phyloP scores from a whole-genome alignment of 2,888 invertebrate species.

The Melipona bicolor region DNA sequence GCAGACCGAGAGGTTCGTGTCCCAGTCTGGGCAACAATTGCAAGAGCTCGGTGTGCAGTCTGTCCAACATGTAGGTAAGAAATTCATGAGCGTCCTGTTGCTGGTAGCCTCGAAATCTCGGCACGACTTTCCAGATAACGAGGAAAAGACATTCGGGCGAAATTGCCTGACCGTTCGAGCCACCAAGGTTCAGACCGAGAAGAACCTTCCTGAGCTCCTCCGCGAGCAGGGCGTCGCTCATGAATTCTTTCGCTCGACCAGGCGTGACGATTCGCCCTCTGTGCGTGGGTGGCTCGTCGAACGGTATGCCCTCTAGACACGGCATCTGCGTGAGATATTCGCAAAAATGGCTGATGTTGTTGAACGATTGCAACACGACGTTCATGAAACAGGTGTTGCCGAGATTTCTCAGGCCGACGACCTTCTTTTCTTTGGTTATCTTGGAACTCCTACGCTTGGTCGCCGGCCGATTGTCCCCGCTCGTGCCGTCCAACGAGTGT shows the following conservation, averaged over 20 bases:
- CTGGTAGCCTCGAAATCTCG: slow-evolving; percentile 92
- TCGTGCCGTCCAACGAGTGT: slow-evolving; percentile 86
- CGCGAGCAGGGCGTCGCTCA: slow-evolving; percentile 89
- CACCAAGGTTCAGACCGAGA: slow-evolving; percentile 89
- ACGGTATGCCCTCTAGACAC: slow-evolving; percentile 86
- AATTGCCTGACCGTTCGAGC: slow-evolving; percentile 89
- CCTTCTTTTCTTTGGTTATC: slow-evolving; percentile 87
- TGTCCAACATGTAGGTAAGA: slow-evolving; percentile 92
- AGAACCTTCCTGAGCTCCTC: slow-evolving; percentile 93
- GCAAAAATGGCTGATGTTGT: slow-evolving; percentile 93
- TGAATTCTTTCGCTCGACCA: slow-evolving; percentile 87
- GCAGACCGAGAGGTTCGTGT: slow-evolving; percentile 84
- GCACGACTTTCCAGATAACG: slow-evolving; percentile 94
- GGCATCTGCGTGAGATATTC: slow-evolving; percentile 92
- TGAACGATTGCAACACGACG: slow-evolving; percentile 92
- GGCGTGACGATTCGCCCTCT: slow-evolving; percentile 85
- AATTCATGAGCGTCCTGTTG: slow-evolving; percentile 96
- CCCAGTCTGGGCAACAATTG: slow-evolving; percentile 86
- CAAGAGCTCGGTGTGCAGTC: slow-evolving; percentile 90
- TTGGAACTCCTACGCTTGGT: slow-evolving; percentile 83
- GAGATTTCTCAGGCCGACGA: slow-evolving; percentile 91
- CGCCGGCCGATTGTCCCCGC: slow-evolving; percentile 84
- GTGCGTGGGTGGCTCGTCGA: slow-evolving; percentile 80
- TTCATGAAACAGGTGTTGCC: slow-evolving; percentile 96
- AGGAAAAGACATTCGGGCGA: slow-evolving; percentile 92